Evolutionary conservation across 2,797 vertebrate genomes (phyloP).

Genomic region (Poecile montanus): DNA sequence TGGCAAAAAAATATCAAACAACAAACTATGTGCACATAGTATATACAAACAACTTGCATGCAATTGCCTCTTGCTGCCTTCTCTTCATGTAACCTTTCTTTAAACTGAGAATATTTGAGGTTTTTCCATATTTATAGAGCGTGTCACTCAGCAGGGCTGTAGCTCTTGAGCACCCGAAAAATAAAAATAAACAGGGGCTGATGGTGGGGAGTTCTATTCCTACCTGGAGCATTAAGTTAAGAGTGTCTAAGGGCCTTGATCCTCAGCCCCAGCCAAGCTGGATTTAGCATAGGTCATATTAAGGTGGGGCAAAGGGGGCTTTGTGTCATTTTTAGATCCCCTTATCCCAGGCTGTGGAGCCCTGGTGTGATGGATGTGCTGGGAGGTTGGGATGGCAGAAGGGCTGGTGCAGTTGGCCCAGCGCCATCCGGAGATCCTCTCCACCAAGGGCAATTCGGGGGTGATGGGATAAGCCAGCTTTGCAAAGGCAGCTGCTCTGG

Average conservation of each 20-base stretch:
- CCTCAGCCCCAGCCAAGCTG: constrained; percentile 63
- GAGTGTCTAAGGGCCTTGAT: constrained; percentile 61
- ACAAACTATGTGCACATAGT: neutral
- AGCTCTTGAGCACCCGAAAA: neutral
- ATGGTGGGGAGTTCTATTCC: neutral
- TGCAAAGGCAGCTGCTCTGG: constrained; percentile 49
- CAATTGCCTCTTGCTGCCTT: neutral
- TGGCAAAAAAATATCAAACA: neutral
- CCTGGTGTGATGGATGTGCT: neutral
- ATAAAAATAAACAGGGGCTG: constrained; percentile 36
- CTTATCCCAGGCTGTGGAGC: constrained; percentile 27
- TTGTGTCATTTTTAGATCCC: constrained; percentile 68
- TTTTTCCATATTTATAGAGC: neutral
- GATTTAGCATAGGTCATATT: constrained; percentile 45
- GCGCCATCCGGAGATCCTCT: neutral
- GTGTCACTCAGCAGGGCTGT: neutral
- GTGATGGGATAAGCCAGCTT: constrained; percentile 61
- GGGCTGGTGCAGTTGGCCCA: neutral
- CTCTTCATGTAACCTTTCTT: neutral
- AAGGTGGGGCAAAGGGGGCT: constrained; percentile 57
- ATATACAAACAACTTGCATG: neutral
- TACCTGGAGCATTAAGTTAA: constrained; percentile 67
- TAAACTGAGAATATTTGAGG: neutral
- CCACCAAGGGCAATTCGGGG: neutral
- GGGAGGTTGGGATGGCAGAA: constrained; percentile 46